These are phyloP conservation scores for Carduelis carduelis DNA, from an alignment of 2,797 vertebrate genomes.

Conservation along the genomic window DNA sequence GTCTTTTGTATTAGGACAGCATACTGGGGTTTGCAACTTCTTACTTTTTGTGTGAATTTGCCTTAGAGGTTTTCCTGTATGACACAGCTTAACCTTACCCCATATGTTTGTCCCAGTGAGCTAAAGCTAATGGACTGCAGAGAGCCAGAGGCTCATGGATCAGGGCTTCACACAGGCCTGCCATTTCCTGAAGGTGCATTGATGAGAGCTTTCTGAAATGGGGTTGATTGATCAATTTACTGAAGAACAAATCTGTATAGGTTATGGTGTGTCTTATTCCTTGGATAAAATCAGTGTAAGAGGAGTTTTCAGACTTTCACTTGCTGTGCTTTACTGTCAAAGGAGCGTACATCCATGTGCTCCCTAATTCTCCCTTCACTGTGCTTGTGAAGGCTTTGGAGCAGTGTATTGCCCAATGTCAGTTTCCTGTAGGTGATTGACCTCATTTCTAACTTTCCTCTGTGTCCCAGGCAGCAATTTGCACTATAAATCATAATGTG, in stretches of 20 bases:
- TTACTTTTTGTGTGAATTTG: not conserved
- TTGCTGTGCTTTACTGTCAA: not conserved
- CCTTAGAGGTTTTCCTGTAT: not conserved
- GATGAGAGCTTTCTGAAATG: not conserved
- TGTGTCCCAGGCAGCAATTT: not conserved
- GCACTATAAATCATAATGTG: not conserved
- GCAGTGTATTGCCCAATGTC: rapidly evolving
- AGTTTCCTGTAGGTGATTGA: not conserved
- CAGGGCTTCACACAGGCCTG: not conserved
- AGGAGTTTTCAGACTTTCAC: not conserved
- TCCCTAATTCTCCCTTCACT: not conserved
- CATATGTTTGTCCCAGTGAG: not conserved
- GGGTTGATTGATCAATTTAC: not conserved
- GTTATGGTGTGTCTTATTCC: not conserved
- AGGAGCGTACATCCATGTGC: not conserved
- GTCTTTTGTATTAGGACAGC: not conserved
- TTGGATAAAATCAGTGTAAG: not conserved
- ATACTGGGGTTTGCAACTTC: not conserved
- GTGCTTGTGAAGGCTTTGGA: not conserved
- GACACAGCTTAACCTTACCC: not conserved
- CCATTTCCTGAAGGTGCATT: not conserved
- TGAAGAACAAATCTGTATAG: not conserved
- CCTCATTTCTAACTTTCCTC: not conserved
- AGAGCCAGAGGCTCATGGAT: not conserved
- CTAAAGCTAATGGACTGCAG: not conserved